A percentile compares a stretch with the other conserved stretches of the same genome.
phyloP scores from a whole-genome alignment of 2,797 vertebrate species.

The Enoplosus armatus region DNA sequence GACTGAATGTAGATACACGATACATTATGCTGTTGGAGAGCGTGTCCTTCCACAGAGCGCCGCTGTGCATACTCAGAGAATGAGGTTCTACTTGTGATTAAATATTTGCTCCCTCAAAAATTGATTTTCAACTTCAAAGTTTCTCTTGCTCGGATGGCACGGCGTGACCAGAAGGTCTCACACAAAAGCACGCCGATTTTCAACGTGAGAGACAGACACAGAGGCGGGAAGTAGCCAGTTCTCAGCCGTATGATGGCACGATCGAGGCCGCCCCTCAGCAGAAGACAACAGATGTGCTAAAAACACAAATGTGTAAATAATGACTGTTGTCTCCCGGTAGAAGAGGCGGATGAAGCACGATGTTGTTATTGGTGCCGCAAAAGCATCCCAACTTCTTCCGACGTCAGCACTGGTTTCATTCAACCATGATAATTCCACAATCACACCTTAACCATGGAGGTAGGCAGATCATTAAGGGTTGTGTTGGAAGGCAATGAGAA shows the following conservation, averaged over 20 bases:
- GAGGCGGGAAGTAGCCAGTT: neutral
- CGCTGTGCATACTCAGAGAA: slow-evolving; percentile 13
- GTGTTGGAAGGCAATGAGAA: too few relatives aligned
- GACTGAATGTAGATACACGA: slow-evolving; percentile 61
- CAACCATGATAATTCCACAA: neutral
- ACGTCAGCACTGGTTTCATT: neutral
- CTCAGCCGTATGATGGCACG: neutral
- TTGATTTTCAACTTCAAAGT: slow-evolving; percentile 27
- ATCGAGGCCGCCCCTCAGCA: too few relatives aligned
- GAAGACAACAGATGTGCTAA: neutral
- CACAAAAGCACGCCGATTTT: slow-evolving; percentile 14
- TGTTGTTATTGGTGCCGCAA: neutral
- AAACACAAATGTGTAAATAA: neutral
- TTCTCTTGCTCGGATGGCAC: neutral
- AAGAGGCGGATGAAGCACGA: neutral
- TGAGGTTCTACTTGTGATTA: slow-evolving; percentile 13
- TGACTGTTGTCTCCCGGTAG: neutral
- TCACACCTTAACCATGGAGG: neutral
- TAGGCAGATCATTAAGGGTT: neutral
- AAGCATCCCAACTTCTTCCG: neutral
- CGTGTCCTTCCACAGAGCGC: neutral
- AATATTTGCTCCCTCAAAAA: slow-evolving; percentile 48
- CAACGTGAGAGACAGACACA: neutral
- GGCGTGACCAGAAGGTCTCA: neutral
- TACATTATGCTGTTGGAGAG: slow-evolving; percentile 33